Evolutionary conservation across 2,113 vertebrate genomes (phyloP).

Genomic region (Percina caprodes): DNA sequence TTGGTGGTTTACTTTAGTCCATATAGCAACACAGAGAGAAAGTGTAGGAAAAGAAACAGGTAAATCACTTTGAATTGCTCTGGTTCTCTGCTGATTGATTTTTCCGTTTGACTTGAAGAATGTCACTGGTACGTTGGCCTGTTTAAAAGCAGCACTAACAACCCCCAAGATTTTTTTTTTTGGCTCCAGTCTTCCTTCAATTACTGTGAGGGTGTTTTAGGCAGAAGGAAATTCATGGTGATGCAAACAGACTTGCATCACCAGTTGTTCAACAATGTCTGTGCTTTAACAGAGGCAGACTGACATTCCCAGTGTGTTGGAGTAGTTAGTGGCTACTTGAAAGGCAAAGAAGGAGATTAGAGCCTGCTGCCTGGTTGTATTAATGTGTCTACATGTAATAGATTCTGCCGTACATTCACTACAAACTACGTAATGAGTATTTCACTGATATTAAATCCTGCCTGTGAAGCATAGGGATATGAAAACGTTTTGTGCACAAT

Average conservation of each 20-base stretch:
- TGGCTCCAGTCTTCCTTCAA: slow-evolving; percentile 52
- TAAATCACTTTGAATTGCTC: slow-evolving; percentile 45
- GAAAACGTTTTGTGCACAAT: neutral
- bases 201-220: slow-evolving; percentile 57
- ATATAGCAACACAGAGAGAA: slow-evolving; percentile 10
- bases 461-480: neutral
- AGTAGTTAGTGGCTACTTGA: slow-evolving; percentile 49
- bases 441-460: slow-evolving; percentile 1
- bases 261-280: slow-evolving; percentile 56
- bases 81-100: slow-evolving; percentile 70
- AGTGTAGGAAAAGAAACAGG: slow-evolving; percentile 7
- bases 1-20: slow-evolving; percentile 21
- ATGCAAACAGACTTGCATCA: slow-evolving; percentile 68
- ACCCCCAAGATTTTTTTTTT: slow-evolving; percentile 56
- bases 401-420: neutral
- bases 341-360: slow-evolving; percentile 39
- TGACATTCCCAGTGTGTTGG: slow-evolving; percentile 31
- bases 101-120: slow-evolving; percentile 66
- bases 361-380: slow-evolving; percentile 10
- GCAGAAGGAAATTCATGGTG: slow-evolving; percentile 53
- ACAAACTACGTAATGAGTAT: neutral
- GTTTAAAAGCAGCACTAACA: slow-evolving; percentile 64
- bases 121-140: slow-evolving; percentile 52
- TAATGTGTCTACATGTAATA: neutral
- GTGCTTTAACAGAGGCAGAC: slow-evolving; percentile 29